Percentiles rank a stretch among this genome's conserved stretches.
Conservation (phyloP, 2,113 vertebrate genomes). For the Petaurus breviceps region DNA sequence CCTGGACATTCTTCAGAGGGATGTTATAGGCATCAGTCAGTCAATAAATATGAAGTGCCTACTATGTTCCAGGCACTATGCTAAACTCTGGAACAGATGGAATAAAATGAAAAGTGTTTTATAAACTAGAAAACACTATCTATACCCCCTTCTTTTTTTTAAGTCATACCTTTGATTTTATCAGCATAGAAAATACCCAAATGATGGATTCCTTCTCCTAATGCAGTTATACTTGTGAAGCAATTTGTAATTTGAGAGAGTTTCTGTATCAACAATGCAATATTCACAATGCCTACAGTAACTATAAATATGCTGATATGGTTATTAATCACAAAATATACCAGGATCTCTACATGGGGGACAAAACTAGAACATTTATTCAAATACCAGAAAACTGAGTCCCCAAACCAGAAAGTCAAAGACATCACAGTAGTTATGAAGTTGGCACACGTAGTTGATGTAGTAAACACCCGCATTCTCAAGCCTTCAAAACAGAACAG, state of each 20-base stretch:
- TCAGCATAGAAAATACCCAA: neutral
- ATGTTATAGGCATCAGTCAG: neutral
- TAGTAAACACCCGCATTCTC: too few relatives aligned
- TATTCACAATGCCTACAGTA: too few relatives aligned
- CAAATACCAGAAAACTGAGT: too few relatives aligned
- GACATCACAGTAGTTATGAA: too few relatives aligned
- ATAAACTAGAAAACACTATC: neutral
- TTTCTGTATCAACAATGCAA: too few relatives aligned
- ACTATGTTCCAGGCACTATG: neutral
- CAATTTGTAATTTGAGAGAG: neutral
- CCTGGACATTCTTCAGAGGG: neutral
- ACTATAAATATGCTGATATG: too few relatives aligned
- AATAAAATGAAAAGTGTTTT: neutral
- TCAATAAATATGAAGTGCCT: neutral
- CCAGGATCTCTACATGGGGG: too few relatives aligned
- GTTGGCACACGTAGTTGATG: too few relatives aligned
- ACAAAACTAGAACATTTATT: too few relatives aligned
- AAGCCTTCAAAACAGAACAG: too few relatives aligned
- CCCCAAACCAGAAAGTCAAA: too few relatives aligned
- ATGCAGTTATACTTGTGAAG: neutral
- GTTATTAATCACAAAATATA: too few relatives aligned
- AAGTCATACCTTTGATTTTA: neutral
- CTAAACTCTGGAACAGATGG: neutral
- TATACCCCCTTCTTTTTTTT: neutral
- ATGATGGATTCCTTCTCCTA: neutral